phyloP scores from a whole-genome alignment of 2,113 vertebrate species.

The Gallinago paraguaiae region DNA sequence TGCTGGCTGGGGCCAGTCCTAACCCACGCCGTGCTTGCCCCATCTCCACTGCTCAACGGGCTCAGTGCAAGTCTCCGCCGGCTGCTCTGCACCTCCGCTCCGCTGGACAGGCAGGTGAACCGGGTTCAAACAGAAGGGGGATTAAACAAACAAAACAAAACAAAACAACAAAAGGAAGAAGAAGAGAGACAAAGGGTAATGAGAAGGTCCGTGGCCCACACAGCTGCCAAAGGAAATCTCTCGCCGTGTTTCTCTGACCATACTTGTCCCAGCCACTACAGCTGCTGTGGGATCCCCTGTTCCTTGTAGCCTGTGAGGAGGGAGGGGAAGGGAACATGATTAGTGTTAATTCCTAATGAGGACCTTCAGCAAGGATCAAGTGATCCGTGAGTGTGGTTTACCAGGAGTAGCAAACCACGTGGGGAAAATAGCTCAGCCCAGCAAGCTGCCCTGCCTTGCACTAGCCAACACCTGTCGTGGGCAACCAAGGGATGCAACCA shows the following conservation, averaged over 20 bases:
- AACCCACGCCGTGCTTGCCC: background rate
- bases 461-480: background rate
- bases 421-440: background rate
- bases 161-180: conserved; percentile 30
- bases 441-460: background rate
- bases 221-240: conserved; percentile 33
- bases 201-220: conserved; percentile 47
- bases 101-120: conserved; percentile 9
- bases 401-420: background rate
- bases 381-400: background rate
- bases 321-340: conserved; percentile 45
- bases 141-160: too few species aligned
- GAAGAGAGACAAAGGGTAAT: conserved; percentile 63
- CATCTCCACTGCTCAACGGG: background rate
- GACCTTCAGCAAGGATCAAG: background rate
- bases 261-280: conserved; percentile 76
- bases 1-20: background rate
- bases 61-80: conserved; percentile 61
- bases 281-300: conserved; percentile 87
- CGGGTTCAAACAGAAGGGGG: background rate
- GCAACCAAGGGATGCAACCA: background rate
- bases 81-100: conserved; percentile 69
- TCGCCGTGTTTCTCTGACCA: conserved; percentile 41
- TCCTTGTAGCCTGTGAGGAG: conserved; percentile 86
- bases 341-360: background rate